phyloP scores from a whole-genome alignment of 2,797 vertebrate genomes.

The Leucoraja ocellata region DNA sequence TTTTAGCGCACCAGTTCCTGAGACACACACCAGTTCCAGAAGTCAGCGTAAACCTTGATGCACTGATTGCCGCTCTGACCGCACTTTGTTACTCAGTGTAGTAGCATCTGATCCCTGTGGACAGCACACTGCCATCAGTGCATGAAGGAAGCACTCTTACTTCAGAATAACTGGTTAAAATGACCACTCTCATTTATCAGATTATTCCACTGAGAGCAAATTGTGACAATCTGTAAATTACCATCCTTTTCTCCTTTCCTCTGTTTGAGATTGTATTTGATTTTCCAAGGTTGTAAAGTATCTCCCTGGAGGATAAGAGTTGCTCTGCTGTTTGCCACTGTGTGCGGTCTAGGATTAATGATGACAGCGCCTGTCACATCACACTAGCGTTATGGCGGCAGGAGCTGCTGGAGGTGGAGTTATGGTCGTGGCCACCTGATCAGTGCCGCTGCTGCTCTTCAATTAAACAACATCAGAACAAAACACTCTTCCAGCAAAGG shows the following conservation, averaged over 20 bases:
- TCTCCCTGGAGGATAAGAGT: background rate
- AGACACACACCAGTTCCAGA: too few relatives aligned
- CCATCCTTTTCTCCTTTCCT: background rate
- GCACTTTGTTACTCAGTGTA: background rate
- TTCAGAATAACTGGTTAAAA: background rate
- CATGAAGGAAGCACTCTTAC: background rate
- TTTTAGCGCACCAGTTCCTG: too few relatives aligned
- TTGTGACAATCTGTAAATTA: background rate
- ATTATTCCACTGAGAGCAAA: background rate
- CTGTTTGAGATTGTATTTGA: background rate
- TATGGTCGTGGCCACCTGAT: background rate
- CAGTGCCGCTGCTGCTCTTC: background rate
- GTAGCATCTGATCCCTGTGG: background rate
- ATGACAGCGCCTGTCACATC: background rate
- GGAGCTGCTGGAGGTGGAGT: background rate
- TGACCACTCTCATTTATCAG: background rate
- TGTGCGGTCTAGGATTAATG: background rate
- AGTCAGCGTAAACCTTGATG: too few relatives aligned
- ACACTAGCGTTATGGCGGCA: background rate
- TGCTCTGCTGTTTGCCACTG: background rate
- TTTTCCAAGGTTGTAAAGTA: background rate
- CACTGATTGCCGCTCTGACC: background rate
- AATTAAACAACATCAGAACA: background rate
- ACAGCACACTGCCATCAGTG: background rate
- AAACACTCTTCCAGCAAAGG: background rate